Base-by-base conservation (phyloP, 2,888 invertebrate species). In the Drosophila peninsularis region DNA sequence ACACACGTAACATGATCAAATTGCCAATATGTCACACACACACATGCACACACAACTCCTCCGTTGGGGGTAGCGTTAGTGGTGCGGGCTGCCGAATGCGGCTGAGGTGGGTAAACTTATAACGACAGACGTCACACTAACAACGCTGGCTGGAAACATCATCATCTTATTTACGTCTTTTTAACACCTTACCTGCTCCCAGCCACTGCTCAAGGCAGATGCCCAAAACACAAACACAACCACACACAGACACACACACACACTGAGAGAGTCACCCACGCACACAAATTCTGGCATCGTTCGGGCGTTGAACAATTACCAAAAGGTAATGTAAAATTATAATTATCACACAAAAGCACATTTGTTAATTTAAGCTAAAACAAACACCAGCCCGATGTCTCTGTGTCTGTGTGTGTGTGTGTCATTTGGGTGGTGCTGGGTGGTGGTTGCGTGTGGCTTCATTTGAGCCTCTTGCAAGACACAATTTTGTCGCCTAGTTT, bases 291-390 rank as follows among this genome's bases (percentile, higher is more conserved):
- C 64, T 45, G 54, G 47, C 71, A 65, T 53, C 57, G 56, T 67
- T 67, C 34, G 82, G 78, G 80, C 82, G 90, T 87, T 88, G 82
- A 89, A 90, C 90, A 90, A 90, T 90, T 91, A 90, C 91, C 90
- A 83, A 88, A 86, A 90, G 90, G 89, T 91, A 91, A 91, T 90
- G 91, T 90, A 89, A 90, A 91, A 89, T 90, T 90, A 90, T 91
- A 90, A 90, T 91, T 90, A 91, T 90, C 89, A 88, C 82, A 89
- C 82, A 82, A 80, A 80, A 76, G 79, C 89, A 85, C 85, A 90
- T 91, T 91, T 90, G 91, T 91, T 90, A 84, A 90, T 87, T 91
- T 91, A 88, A 89, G 88, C 85, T 70, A 83, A 88, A 88, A 71
- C 88, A 83, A 88, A 88, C 87, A 85, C 57, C 57, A 63, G 57